phyloP scores from a whole-genome alignment of 2,797 vertebrate genomes.

The Notoglanidium macrostoma region DNA sequence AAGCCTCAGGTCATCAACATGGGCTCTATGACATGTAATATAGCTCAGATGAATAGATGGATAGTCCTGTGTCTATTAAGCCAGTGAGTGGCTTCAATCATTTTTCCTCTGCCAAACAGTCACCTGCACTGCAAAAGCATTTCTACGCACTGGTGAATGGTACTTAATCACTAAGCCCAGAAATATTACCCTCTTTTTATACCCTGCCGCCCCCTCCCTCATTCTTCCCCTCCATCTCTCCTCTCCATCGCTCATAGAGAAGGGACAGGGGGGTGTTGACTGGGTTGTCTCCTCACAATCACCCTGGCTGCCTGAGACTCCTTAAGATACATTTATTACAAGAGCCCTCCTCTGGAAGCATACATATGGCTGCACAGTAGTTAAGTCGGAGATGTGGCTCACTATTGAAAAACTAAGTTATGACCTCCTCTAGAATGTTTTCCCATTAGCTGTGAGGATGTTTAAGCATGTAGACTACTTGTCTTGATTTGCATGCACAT shows the following conservation, averaged over 20 bases:
- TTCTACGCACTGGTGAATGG: conserved; percentile 51
- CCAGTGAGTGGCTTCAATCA: conserved; percentile 31
- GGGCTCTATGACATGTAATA: conserved; percentile 65
- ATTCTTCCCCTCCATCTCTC: conserved; percentile 44
- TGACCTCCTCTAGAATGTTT: conserved; percentile 58
- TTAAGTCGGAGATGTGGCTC: conserved; percentile 41
- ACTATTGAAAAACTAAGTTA: conserved; percentile 53
- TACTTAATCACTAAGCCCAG: conserved; percentile 48
- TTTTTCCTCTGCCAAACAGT: conserved; percentile 47
- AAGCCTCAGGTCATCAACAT: conserved; percentile 50
- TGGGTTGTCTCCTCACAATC: conserved; percentile 38
- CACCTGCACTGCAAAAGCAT: conserved; percentile 55
- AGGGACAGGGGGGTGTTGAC: conserved; percentile 44
- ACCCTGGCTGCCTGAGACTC: conserved; percentile 38
- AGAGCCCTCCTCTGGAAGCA: conserved; percentile 47
- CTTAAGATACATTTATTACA: conserved; percentile 59
- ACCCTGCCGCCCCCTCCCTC: conserved; percentile 8
- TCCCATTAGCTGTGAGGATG: conserved; percentile 51
- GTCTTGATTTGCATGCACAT: conserved; percentile 23
- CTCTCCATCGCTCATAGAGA: conserved; percentile 37
- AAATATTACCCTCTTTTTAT: conserved; percentile 55
- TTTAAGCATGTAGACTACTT: conserved; percentile 44
- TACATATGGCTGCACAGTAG: conserved; percentile 50
- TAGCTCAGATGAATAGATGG: conserved; percentile 57
- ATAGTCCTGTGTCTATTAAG: conserved; percentile 60